phyloP scores from a whole-genome alignment of 2,113 vertebrate species.

The Oenanthe oenanthe region DNA sequence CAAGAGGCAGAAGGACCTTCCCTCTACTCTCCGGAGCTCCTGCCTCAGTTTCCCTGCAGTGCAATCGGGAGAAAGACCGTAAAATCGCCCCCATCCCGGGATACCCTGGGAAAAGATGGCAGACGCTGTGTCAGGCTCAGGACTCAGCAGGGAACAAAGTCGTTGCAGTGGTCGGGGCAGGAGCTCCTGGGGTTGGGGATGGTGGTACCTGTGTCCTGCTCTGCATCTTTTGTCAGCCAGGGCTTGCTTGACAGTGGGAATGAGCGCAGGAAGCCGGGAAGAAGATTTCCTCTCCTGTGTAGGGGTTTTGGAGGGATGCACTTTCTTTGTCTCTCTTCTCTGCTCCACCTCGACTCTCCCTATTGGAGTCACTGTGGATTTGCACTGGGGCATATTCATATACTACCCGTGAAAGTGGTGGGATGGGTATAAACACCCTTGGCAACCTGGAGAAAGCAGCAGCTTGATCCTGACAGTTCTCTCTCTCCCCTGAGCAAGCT shows the following conservation, averaged over 20 bases:
- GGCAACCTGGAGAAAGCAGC: not conserved
- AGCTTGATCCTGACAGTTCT: not conserved
- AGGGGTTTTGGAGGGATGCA: not conserved
- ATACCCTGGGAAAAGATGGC: not conserved
- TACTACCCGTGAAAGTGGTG: not conserved
- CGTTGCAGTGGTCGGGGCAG: not conserved
- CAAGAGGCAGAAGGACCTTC: not conserved
- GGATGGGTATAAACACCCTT: not conserved
- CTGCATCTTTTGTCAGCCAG: not conserved
- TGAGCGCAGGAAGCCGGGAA: fast-evolving
- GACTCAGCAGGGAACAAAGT: not conserved
- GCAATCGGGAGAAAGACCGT: not conserved
- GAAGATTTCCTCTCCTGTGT: not conserved
- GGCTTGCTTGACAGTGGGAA: not conserved
- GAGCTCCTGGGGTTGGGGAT: not conserved
- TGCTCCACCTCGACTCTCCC: fast-evolving
- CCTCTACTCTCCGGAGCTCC: not conserved
- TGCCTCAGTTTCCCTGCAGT: slow-evolving; percentile 9
- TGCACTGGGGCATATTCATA: not conserved
- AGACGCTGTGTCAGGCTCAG: not conserved
- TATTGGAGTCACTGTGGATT: not conserved
- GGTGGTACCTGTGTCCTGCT: not conserved
- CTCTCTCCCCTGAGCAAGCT: not conserved
- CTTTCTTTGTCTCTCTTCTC: not conserved
- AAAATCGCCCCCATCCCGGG: fast-evolving